phyloP scores from a whole-genome alignment of 2,888 invertebrate species.

The Epirrhoe tristata region DNA sequence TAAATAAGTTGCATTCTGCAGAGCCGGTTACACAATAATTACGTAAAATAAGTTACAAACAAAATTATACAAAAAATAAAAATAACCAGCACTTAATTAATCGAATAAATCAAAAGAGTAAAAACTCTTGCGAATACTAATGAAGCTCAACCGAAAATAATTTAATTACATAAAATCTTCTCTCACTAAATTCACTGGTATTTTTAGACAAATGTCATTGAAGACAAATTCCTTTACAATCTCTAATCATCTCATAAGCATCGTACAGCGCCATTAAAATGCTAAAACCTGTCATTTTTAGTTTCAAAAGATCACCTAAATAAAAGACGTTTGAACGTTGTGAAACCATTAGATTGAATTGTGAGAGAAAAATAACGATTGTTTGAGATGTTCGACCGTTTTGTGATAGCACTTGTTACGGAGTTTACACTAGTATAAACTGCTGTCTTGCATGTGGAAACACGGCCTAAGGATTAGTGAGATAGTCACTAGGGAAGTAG shows the following conservation, averaged over 20 bases:
- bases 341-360: not conserved
- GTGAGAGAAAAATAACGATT: too few relatives aligned
- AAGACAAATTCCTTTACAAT: not conserved
- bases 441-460: not conserved
- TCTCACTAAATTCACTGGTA: not conserved
- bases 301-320: not conserved
- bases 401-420: too few relatives aligned
- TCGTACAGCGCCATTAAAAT: not conserved
- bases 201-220: not conserved
- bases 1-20: conserved; percentile 7
- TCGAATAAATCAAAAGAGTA: not conserved
- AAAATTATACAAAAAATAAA: conserved; percentile 10
- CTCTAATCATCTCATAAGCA: not conserved
- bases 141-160: not conserved
- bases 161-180: not conserved
- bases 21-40: not conserved
- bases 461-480: not conserved
- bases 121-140: not conserved
- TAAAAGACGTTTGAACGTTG: not conserved
- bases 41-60: not conserved
- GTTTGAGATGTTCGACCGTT: too few relatives aligned
- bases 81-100: not conserved
- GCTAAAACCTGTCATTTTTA: not conserved
- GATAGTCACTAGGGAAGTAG: not conserved
- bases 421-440: too few relatives aligned